These are phyloP conservation scores for Sardina pilchardus DNA, from an alignment of 2,113 vertebrate species.

Conservation along the genomic window DNA sequence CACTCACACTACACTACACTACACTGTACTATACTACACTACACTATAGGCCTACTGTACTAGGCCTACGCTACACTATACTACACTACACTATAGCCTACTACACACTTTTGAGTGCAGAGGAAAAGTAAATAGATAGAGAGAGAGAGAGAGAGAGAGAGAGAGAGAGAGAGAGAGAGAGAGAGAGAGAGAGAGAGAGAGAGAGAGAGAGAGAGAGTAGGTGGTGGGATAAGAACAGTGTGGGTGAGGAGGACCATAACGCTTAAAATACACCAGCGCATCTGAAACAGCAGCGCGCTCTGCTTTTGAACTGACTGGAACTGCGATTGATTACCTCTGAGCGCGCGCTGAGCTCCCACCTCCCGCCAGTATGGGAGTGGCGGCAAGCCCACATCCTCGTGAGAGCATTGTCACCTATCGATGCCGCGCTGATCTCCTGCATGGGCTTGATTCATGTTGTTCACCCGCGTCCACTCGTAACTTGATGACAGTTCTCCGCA, in stretches of 20 bases:
- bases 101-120: not conserved
- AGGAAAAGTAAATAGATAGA: not conserved
- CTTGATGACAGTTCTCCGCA: not conserved
- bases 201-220: slow-evolving; percentile 3
- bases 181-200: not conserved
- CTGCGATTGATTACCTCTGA: slow-evolving; percentile 1
- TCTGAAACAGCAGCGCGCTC: not conserved
- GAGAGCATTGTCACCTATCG: slow-evolving; percentile 31
- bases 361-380: slow-evolving; percentile 58
- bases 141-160: slow-evolving; percentile 3
- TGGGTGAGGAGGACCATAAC: not conserved
- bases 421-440: not conserved
- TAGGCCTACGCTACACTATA: no score
- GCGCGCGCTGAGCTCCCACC: not conserved
- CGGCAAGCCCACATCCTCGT: slow-evolving; percentile 48
- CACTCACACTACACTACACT: no score
- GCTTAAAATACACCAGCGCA: not conserved
- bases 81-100: not conserved
- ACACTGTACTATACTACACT: no score
- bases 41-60: no score
- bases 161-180: slow-evolving; percentile 6
- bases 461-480: not conserved
- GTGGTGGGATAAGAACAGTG: slow-evolving; percentile 3
- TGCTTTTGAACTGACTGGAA: not conserved
- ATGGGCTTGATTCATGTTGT: slow-evolving; percentile 19